phyloP scores from a whole-genome alignment of 2,888 invertebrate species.

The Trichogramma evanescens region DNA sequence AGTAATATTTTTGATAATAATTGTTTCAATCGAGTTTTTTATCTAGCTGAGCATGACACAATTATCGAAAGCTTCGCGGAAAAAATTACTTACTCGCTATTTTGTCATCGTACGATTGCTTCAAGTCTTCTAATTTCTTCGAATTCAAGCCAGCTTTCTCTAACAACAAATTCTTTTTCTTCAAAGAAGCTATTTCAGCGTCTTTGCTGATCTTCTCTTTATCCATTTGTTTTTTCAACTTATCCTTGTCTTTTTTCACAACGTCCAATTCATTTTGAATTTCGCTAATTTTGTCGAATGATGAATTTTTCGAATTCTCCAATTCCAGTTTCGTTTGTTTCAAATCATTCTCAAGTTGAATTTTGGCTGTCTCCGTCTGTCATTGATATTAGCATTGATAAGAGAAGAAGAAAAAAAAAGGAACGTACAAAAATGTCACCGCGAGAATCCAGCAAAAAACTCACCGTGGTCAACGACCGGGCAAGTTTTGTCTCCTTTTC shows the following conservation, averaged over 20 bases:
- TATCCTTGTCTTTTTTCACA: conserved; percentile 57
- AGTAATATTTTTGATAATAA: not conserved
- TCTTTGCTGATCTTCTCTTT: conserved; percentile 73
- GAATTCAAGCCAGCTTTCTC: conserved; percentile 59
- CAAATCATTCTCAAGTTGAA: conserved; percentile 53
- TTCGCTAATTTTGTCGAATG: conserved; percentile 49
- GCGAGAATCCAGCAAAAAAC: conserved; percentile 8
- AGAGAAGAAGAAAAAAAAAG: too few relatives aligned
- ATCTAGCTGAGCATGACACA: not conserved
- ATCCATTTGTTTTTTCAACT: conserved; percentile 61
- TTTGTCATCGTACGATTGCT: conserved; percentile 61
- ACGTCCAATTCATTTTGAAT: conserved; percentile 51
- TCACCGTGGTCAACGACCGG: conserved; percentile 38
- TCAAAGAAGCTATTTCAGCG: conserved; percentile 67
- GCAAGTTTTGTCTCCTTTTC: conserved; percentile 40
- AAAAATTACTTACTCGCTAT: conserved; percentile 57
- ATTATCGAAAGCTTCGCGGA: not conserved
- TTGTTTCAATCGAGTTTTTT: not conserved
- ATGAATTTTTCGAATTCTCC: conserved; percentile 46
- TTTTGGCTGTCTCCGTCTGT: conserved; percentile 54
- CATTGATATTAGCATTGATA: conserved; percentile 24
- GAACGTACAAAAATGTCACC: not conserved
- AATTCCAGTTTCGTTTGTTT: conserved; percentile 58
- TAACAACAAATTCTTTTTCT: conserved; percentile 63
- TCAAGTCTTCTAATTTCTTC: conserved; percentile 61